Evolutionary conservation across 2,113 vertebrate genomes (phyloP).

Genomic region (Indri indri): DNA sequence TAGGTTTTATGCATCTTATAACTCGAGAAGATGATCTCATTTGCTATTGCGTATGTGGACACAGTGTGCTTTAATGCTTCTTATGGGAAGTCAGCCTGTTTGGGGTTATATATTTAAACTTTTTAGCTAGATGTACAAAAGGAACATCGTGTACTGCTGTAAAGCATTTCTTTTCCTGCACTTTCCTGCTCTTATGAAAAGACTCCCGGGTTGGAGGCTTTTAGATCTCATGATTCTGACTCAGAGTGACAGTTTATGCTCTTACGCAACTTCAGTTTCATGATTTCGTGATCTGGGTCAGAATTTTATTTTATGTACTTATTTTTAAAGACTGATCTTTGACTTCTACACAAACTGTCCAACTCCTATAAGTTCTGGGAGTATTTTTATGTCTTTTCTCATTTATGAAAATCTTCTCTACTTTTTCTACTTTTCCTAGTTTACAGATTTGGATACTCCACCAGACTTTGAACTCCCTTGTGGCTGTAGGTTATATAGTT

Average conservation of each 20-base stretch:
- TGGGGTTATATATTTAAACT: neutral
- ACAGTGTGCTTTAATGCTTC: neutral
- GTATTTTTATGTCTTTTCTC: neutral
- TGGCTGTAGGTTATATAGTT: neutral
- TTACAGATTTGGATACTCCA: neutral
- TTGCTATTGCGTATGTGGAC: neutral
- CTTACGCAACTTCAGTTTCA: conserved; percentile 48
- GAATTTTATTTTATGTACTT: conserved; percentile 5
- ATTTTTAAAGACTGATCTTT: conserved; percentile 18
- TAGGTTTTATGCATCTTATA: neutral
- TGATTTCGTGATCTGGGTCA: conserved; percentile 26
- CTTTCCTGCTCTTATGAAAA: neutral
- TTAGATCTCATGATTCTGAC: conserved; percentile 48
- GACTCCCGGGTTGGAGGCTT: neutral
- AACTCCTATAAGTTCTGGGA: neutral
- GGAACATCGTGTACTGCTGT: neutral
- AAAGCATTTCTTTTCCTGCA: neutral
- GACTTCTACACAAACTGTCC: neutral
- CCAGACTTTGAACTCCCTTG: neutral
- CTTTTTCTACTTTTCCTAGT: neutral
- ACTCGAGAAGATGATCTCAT: neutral
- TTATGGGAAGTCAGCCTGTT: neutral
- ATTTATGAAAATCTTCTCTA: conserved; percentile 14
- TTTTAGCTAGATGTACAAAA: neutral
- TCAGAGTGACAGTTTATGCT: conserved; percentile 51